These are phyloP conservation scores for Scomber colias DNA, from an alignment of 2,113 vertebrate genomes.

Conservation along the genomic window DNA sequence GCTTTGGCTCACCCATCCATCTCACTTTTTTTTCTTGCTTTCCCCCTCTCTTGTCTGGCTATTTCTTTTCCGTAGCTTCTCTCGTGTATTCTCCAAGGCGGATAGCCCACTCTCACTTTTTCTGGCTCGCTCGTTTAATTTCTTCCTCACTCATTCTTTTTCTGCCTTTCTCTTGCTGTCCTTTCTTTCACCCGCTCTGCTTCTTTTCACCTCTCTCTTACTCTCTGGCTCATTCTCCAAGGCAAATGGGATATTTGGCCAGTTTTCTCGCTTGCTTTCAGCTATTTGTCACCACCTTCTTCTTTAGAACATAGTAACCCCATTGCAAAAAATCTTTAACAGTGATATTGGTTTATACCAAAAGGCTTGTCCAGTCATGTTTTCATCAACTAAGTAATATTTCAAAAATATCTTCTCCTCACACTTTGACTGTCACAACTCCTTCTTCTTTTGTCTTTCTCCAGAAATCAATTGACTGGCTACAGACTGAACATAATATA, in stretches of 20 bases:
- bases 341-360: neutral
- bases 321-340: slow-evolving; percentile 6
- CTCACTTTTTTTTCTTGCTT: slow-evolving; percentile 15
- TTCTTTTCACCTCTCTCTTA: slow-evolving; percentile 16
- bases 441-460: too few species aligned
- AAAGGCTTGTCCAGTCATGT: neutral
- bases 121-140: slow-evolving; percentile 43
- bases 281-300: neutral
- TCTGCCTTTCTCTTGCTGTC: slow-evolving; percentile 9
- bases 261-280: slow-evolving; percentile 6
- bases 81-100: slow-evolving; percentile 56
- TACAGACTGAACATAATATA: too few species aligned
- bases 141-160: slow-evolving; percentile 23
- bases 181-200: slow-evolving; percentile 14
- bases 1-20: slow-evolving; percentile 58
- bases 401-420: neutral
- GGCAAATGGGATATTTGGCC: slow-evolving; percentile 26
- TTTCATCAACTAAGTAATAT: neutral
- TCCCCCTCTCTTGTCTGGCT: slow-evolving; percentile 19
- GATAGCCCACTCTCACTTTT: slow-evolving; percentile 32
- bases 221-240: slow-evolving; percentile 22
- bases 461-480: too few species aligned
- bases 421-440: too few species aligned
- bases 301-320: neutral
- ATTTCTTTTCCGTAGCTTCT: slow-evolving; percentile 29